These are phyloP conservation scores for Erpobdella octoculata DNA, from an alignment of 2,888 invertebrate genomes.

Conservation along the genomic window DNA sequence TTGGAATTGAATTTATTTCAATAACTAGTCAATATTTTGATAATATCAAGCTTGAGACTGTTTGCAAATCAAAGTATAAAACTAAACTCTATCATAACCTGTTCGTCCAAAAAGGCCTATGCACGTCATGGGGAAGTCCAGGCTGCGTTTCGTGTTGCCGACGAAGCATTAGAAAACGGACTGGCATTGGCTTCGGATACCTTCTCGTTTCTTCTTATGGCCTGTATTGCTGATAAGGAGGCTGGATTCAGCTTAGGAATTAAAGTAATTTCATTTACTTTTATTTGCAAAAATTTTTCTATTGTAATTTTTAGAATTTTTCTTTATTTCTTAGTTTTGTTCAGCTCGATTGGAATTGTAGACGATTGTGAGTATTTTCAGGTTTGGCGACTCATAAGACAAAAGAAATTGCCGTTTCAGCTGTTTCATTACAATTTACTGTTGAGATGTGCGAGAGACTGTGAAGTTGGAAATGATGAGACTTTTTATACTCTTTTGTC, in stretches of 20 bases:
- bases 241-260: conserved; percentile 75
- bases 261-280: conserved; percentile 52
- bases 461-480: conserved; percentile 62
- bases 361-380: conserved; percentile 9
- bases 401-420: conserved; percentile 62
- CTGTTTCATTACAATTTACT: conserved; percentile 72
- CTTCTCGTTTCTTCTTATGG: conserved; percentile 72
- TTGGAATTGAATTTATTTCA: background rate
- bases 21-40: no score
- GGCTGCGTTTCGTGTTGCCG: conserved; percentile 71
- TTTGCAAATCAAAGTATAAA: background rate
- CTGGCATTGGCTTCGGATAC: conserved; percentile 59
- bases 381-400: conserved; percentile 36
- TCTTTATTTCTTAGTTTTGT: background rate
- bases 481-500: background rate
- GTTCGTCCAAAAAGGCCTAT: conserved; percentile 62
- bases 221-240: conserved; percentile 70
- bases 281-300: background rate
- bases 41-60: background rate
- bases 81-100: background rate
- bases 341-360: background rate
- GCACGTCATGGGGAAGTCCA: conserved; percentile 71
- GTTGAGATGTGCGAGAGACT: conserved; percentile 70
- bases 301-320: background rate
- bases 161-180: conserved; percentile 64